These are phyloP conservation scores for Platycheirus rosarum DNA, from an alignment of 2,888 invertebrate species.

Conservation along the genomic window DNA sequence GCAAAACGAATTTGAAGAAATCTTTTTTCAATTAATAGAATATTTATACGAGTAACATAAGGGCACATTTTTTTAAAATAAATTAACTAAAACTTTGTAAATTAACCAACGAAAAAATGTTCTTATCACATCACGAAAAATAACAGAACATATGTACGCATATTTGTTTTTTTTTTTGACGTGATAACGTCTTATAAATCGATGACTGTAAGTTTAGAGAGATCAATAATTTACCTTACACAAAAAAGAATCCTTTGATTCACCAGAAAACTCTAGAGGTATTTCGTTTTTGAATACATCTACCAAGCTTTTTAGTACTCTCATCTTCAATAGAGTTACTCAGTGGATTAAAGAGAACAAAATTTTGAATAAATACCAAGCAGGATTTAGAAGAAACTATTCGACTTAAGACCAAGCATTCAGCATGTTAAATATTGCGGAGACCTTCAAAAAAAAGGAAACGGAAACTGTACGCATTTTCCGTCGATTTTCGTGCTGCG, in stretches of 20 bases:
- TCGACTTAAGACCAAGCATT: constrained; percentile 7
- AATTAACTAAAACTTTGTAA: too few species aligned
- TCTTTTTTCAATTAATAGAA: too few species aligned
- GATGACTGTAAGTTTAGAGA: constrained; percentile 9
- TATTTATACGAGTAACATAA: too few species aligned
- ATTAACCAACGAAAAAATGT: too few species aligned
- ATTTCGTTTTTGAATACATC: constrained; percentile 6
- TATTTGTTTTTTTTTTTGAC: too few species aligned
- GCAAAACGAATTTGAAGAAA: too few species aligned
- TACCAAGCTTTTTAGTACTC: constrained; percentile 4
- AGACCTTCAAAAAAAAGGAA: constrained; percentile 9
- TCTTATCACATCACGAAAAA: too few species aligned
- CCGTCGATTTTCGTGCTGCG: background rate
- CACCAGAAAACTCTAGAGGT: background rate
- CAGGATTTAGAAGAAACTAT: constrained; percentile 5
- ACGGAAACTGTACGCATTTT: constrained; percentile 9
- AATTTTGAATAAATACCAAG: background rate
- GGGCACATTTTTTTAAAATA: too few species aligned
- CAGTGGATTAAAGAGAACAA: background rate
- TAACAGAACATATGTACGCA: too few species aligned
- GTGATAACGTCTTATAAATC: too few species aligned
- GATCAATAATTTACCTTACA: background rate
- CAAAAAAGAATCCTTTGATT: too few species aligned
- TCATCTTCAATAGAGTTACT: background rate
- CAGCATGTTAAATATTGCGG: background rate